phyloP scores from a whole-genome alignment of 2,888 invertebrate species.

The Dryobota labecula region DNA sequence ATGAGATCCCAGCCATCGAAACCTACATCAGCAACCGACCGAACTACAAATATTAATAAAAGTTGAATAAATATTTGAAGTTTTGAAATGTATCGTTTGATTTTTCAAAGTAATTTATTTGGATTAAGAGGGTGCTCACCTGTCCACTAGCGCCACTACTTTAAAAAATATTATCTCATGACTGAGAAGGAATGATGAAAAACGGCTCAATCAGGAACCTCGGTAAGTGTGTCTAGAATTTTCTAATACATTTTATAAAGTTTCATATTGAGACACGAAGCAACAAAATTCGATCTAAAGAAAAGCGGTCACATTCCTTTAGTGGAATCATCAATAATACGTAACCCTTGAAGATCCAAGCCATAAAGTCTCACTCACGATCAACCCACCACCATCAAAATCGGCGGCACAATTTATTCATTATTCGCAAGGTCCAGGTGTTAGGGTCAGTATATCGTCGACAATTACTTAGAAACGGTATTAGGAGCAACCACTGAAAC shows the following conservation, averaged over 20 bases:
- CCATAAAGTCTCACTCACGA: slow-evolving; percentile 34
- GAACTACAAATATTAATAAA: slow-evolving; percentile 58
- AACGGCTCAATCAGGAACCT: no score
- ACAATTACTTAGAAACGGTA: slow-evolving; percentile 79
- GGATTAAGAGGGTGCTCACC: no score
- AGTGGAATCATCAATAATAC: slow-evolving; percentile 35
- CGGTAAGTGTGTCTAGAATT: no score
- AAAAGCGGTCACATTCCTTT: no score
- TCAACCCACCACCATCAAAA: slow-evolving; percentile 48
- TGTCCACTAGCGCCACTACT: no score
- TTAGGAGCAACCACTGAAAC: slow-evolving; percentile 72
- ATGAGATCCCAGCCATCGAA: slow-evolving; percentile 70
- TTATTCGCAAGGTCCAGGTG: slow-evolving; percentile 71
- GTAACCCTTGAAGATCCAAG: slow-evolving; percentile 26
- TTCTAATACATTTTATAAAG: no score
- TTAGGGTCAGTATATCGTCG: slow-evolving; percentile 67
- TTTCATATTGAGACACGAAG: no score
- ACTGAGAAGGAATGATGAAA: no score
- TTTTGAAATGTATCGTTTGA: background rate
- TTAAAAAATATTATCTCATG: no score
- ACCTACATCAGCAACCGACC: slow-evolving; percentile 71
- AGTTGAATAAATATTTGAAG: slow-evolving; percentile 23
- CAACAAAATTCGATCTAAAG: no score
- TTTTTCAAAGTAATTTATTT: no score
- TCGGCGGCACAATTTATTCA: slow-evolving; percentile 68